These are phyloP conservation scores for Morus bassanus DNA, from an alignment of 2,797 vertebrate genomes.

Conservation along the genomic window DNA sequence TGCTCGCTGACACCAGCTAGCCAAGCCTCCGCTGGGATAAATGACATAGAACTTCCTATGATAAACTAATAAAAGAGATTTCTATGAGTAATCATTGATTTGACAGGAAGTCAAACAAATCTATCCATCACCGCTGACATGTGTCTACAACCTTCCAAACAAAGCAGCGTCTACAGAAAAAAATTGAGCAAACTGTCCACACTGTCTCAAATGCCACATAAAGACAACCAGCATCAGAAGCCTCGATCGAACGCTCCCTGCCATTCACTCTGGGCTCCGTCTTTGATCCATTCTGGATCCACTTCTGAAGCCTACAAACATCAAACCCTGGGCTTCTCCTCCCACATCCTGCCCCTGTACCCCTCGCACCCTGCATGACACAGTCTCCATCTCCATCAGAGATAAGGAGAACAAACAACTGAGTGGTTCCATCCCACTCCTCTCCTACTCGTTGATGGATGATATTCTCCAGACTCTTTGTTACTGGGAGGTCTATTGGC, in stretches of 20 bases:
- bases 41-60: constrained; percentile 65
- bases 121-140: constrained; percentile 68
- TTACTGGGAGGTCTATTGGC: neutral
- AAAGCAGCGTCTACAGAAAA: constrained; percentile 31
- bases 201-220: constrained; percentile 25
- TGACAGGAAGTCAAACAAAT: constrained; percentile 73
- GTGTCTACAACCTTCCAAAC: constrained; percentile 65
- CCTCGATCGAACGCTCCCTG: neutral
- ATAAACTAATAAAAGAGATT: constrained; percentile 74
- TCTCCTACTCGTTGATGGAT: neutral
- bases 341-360: constrained; percentile 8
- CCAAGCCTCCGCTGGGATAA: constrained; percentile 51
- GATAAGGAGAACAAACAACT: neutral
- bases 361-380: neutral
- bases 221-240: neutral
- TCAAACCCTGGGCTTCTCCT: neutral
- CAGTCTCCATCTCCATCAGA: neutral
- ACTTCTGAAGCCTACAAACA: neutral
- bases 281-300: neutral
- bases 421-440: neutral
- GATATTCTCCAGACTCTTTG: neutral
- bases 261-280: neutral
- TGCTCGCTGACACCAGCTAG: neutral
- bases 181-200: constrained; percentile 49
- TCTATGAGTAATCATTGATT: constrained; percentile 70